These are phyloP conservation scores for Entomyzon cyanotis DNA, from an alignment of 2,113 vertebrate genomes.

Conservation along the genomic window DNA sequence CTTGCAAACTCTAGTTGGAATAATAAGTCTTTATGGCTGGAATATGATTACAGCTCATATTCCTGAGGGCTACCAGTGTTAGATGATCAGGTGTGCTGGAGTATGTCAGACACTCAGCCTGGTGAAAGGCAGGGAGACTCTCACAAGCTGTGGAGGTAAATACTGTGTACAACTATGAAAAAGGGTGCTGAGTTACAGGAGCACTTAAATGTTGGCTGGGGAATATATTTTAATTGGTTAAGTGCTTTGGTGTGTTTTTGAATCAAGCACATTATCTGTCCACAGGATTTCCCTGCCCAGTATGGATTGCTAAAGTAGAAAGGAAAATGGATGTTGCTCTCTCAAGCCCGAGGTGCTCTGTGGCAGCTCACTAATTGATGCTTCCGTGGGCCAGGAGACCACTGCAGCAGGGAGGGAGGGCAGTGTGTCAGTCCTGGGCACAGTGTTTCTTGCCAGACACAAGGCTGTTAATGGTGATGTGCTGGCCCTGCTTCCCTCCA, in stretches of 20 bases:
- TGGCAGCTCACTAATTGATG: not conserved
- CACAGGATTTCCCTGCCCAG: not conserved
- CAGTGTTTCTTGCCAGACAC: not conserved
- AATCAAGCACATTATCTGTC: not conserved
- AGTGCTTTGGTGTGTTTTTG: not conserved
- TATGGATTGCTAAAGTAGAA: not conserved
- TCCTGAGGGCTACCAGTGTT: accelerated
- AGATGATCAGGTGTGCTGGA: not conserved
- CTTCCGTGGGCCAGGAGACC: not conserved
- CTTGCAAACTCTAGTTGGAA: not conserved
- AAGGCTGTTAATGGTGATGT: not conserved
- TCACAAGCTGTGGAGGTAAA: not conserved
- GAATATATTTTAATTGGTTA: not conserved
- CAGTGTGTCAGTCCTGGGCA: not conserved
- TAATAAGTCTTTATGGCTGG: not conserved
- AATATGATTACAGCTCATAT: not conserved
- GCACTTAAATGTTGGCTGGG: not conserved
- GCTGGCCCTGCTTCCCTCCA: not conserved
- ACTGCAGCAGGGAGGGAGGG: not conserved
- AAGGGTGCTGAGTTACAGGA: not conserved
- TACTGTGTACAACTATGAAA: not conserved
- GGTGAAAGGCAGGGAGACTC: not conserved
- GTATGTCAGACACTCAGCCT: not conserved
- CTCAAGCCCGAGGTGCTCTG: not conserved
- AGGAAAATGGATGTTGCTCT: not conserved